phyloP scores from a whole-genome alignment of 2,797 vertebrate species.

The Carcharodon carcharias region DNA sequence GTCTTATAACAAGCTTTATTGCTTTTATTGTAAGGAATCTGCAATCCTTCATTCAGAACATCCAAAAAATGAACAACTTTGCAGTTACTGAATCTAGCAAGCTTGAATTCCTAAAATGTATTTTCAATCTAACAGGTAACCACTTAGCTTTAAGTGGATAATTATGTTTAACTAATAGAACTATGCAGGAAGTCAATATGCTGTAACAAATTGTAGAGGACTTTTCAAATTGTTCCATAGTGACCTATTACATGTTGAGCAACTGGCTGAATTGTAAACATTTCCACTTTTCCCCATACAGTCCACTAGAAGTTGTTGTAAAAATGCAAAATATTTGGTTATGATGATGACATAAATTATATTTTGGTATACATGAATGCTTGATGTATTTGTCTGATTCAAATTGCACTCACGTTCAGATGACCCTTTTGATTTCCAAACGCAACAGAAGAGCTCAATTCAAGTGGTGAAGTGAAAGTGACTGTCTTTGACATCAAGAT shows the following conservation, averaged over 20 bases:
- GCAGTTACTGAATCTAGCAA: neutral
- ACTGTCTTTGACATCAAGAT: neutral
- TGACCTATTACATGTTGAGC: neutral
- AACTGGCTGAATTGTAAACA: neutral
- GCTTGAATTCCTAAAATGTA: neutral
- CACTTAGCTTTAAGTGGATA: neutral
- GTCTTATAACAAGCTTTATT: conserved; percentile 19
- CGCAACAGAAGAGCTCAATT: neutral
- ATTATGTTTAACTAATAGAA: neutral
- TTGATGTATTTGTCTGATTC: neutral
- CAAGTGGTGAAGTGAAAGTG: neutral
- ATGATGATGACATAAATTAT: neutral
- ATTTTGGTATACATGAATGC: neutral
- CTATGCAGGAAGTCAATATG: neutral
- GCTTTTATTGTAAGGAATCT: conserved; percentile 22
- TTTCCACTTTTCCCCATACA: neutral
- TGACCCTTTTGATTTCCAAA: neutral
- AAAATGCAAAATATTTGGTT: neutral
- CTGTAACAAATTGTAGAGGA: neutral
- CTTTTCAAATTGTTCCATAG: neutral
- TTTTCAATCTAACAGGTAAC: neutral
- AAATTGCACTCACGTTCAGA: neutral
- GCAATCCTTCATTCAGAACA: neutral
- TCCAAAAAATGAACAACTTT: neutral
- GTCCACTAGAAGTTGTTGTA: neutral